Conservation (phyloP, 2,888 invertebrate species). For the Odontothrips loti region DNA sequence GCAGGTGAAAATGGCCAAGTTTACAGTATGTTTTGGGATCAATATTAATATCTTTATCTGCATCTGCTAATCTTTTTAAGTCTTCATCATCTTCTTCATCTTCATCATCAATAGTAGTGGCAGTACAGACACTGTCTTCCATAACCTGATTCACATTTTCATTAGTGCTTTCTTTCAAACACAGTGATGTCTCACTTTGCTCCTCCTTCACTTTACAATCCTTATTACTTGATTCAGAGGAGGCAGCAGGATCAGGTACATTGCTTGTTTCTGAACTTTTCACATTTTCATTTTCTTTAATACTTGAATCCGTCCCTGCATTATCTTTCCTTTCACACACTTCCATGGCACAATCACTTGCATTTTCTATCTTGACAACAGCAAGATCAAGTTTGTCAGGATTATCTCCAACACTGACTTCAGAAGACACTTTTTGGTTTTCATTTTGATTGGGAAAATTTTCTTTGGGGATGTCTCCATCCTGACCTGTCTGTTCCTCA, state of each 20-base stretch:
- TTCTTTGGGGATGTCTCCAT: neutral
- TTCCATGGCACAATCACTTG: neutral
- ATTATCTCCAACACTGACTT: neutral
- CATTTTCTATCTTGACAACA: neutral
- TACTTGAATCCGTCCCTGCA: neutral
- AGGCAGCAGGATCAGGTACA: neutral
- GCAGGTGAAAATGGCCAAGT: slow-evolving; percentile 89
- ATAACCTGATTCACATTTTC: neutral
- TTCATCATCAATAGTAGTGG: slow-evolving; percentile 41
- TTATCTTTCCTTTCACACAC: neutral
- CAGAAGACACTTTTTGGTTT: neutral
- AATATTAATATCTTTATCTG: slow-evolving; percentile 65
- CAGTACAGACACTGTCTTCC: slow-evolving; percentile 32
- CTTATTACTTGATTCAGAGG: neutral
- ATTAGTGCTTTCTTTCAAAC: neutral
- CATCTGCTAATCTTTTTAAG: slow-evolving; percentile 37
- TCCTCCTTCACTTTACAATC: slow-evolving; percentile 10
- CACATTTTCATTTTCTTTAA: neutral
- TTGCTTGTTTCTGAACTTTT: neutral
- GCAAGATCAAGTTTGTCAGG: neutral
- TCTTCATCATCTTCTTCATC: slow-evolving; percentile 44
- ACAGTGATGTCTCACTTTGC: neutral
- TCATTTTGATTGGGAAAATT: neutral
- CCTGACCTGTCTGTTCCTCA: too few relatives aligned
- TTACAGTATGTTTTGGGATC: slow-evolving; percentile 91